phyloP scores from a whole-genome alignment of 2,113 vertebrate genomes.

The Lepus timidus region DNA sequence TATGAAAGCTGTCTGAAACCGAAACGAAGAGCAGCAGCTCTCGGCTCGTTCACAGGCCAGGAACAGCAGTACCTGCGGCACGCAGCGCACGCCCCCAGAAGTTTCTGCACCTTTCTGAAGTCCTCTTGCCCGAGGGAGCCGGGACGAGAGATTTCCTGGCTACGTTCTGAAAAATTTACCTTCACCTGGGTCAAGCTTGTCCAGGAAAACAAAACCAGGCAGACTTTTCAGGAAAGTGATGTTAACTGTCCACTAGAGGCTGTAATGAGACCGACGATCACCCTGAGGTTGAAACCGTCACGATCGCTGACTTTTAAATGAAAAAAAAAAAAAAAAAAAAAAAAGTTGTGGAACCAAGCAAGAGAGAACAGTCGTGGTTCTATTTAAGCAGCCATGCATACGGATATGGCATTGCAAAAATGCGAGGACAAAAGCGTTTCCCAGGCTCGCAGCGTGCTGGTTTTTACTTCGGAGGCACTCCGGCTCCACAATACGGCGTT shows the following conservation, averaged over 20 bases:
- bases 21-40: slow-evolving; percentile 80
- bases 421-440: slow-evolving; percentile 31
- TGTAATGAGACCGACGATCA: slow-evolving; percentile 90
- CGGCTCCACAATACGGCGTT: slow-evolving; percentile 4
- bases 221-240: slow-evolving; percentile 83
- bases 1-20: slow-evolving; percentile 86
- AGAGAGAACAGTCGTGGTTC: slow-evolving; percentile 67
- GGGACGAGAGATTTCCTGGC: not conserved
- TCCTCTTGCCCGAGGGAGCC: not conserved
- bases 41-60: slow-evolving; percentile 79
- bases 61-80: slow-evolving; percentile 73
- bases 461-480: slow-evolving; percentile 68
- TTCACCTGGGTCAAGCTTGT: slow-evolving; percentile 75
- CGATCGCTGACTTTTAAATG: slow-evolving; percentile 80
- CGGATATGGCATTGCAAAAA: slow-evolving; percentile 59
- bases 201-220: slow-evolving; percentile 59
- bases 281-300: slow-evolving; percentile 63
- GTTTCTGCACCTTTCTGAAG: slow-evolving; percentile 56
- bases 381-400: slow-evolving; percentile 58
- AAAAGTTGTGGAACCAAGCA: slow-evolving; percentile 61
- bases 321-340: slow-evolving; percentile 24
- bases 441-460: not conserved
- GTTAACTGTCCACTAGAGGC: slow-evolving; percentile 90
- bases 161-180: slow-evolving; percentile 18
- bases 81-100: slow-evolving; percentile 47